Base-by-base conservation (phyloP, 2,888 invertebrate genomes). In the Spodoptera littoralis region DNA sequence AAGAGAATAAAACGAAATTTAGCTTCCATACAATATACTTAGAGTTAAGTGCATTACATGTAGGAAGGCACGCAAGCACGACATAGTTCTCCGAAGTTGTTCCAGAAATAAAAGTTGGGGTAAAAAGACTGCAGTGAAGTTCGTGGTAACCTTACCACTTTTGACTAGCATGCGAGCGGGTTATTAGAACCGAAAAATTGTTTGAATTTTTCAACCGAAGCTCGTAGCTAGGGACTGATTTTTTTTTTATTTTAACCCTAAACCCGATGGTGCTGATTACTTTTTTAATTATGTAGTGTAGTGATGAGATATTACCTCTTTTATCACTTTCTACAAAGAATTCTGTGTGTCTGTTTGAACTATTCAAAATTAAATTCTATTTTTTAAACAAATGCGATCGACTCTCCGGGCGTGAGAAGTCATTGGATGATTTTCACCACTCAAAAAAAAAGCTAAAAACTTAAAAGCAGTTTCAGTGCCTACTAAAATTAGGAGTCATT, bases 11-110 rank as follows among this genome's bases (percentile, higher is more conserved):
- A 73, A 75, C 53, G 64, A 76, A 73, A 66, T 66, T 55, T 66
- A 64, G 66, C 60, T 53, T 60, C 76, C 50, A 76, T 75, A 67
- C 60, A 75, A 71, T 73, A 70, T 70, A 73, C 66, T 73, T 73
- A 70, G 53, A 62, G 55, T 46, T 71, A 70, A 70, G 61, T 70
- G 70, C 60, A 75, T 75, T 68, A 67, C 64, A 66, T 58, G 62
- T 73, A 51, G 49, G 52, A 48, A 64, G 54, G 52, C 73, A 68
- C 60, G 73, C 63, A 48, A 76, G 60, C 59, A 65, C 66, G 60
- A 70, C 73, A 65, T 46, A 64, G 59, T 70, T 63, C 70, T 18
- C 9, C 41, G 76, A 70, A 70, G 53, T 76, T 73, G 66, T 61
- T 73, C 56, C 48, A 46, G 59, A 70, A 36, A 73, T 58, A 70